Evolutionary conservation across 2,113 vertebrate genomes (phyloP).

Genomic region (Neotoma lepida): DNA sequence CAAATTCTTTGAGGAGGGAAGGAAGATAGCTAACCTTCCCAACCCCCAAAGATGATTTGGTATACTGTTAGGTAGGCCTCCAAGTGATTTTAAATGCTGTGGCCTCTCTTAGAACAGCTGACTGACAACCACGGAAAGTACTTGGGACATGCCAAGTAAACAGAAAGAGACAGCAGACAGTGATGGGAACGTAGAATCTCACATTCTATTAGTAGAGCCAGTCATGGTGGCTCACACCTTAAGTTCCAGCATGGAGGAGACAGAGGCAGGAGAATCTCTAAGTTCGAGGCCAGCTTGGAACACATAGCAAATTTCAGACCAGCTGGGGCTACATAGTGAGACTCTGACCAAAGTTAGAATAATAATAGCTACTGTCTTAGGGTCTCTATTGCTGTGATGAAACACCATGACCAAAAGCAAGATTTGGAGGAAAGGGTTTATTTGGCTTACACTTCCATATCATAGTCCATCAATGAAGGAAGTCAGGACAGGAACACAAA

Average conservation of each 20-base stretch:
- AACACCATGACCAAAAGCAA: not conserved
- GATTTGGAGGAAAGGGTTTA: not conserved
- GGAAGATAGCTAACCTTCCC: not conserved
- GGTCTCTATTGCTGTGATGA: not conserved
- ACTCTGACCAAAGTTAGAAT: not conserved
- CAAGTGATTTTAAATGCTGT: not conserved
- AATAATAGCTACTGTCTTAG: not conserved
- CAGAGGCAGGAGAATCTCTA: not conserved
- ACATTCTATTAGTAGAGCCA: not conserved
- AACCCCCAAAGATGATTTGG: not conserved
- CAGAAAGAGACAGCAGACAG: not conserved
- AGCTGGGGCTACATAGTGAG: not conserved
- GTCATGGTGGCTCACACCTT: not conserved
- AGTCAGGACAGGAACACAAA: not conserved
- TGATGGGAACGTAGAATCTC: not conserved
- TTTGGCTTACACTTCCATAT: not conserved
- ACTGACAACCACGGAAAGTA: not conserved
- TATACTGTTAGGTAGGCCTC: not conserved
- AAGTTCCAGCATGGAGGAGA: not conserved
- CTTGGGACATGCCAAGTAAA: not conserved
- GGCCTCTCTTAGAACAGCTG: not conserved
- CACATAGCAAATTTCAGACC: not conserved
- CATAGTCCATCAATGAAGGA: not conserved
- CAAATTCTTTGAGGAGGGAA: constrained; percentile 20
- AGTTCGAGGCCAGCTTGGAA: not conserved